Conservation (phyloP, 2,888 invertebrate species). For the Xanthorhoe designata region DNA sequence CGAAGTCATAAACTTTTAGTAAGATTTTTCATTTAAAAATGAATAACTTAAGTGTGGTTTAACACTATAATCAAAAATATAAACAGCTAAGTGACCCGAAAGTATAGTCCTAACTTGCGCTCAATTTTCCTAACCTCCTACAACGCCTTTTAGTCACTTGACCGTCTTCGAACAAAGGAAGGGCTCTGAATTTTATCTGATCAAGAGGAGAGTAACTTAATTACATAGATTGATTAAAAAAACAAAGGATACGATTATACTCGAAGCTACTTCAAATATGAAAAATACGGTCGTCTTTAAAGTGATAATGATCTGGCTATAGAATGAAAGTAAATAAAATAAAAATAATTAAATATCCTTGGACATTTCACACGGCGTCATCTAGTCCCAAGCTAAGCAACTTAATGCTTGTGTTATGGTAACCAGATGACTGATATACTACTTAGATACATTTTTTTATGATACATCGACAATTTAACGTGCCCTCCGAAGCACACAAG, state of each 20-base stretch:
- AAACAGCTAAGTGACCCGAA: not conserved
- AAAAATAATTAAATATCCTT: not conserved
- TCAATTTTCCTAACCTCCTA: not conserved
- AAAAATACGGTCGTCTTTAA: slow-evolving; percentile 44
- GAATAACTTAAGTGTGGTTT: no score
- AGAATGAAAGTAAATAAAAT: not conserved
- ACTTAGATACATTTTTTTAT: no score
- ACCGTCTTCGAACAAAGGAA: slow-evolving; percentile 5
- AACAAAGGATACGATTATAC: slow-evolving; percentile 25
- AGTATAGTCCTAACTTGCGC: no score
- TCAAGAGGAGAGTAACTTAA: slow-evolving; percentile 13
- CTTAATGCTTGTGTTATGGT: no score
- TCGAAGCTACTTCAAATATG: slow-evolving; percentile 48
- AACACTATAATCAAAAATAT: no score
- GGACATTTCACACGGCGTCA: no score
- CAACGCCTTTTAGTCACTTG: not conserved
- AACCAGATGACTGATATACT: no score
- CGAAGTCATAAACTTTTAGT: no score
- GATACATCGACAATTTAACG: no score
- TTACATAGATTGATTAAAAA: slow-evolving; percentile 25
- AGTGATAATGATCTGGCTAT: slow-evolving; percentile 7
- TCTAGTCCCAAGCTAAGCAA: no score
- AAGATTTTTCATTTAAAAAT: no score
- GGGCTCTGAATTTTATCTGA: slow-evolving; percentile 1
- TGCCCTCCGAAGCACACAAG: no score